phyloP scores from a whole-genome alignment of 2,113 vertebrate genomes.

The Prochilodus magdalenae region DNA sequence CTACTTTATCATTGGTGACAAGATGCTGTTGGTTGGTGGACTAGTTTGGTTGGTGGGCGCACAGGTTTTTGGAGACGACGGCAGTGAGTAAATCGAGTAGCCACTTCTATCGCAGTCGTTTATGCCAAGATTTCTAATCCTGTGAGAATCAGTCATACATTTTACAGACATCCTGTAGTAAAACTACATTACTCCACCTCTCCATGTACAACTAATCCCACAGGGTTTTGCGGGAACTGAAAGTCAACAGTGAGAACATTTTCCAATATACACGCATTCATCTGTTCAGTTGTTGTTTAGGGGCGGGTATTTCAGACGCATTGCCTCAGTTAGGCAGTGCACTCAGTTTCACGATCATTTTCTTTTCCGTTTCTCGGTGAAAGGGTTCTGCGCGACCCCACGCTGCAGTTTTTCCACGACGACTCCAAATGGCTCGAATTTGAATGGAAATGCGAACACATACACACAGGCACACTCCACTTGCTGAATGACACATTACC shows the following conservation, averaged over 20 bases:
- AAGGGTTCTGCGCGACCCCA: background rate
- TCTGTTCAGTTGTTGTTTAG: constrained; percentile 9
- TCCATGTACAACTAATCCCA: no score
- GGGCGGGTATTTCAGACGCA: constrained; percentile 11
- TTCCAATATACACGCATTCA: background rate
- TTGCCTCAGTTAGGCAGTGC: constrained; percentile 17
- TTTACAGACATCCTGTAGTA: no score
- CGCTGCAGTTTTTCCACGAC: constrained; percentile 2
- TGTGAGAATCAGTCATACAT: no score
- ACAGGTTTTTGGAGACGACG: no score
- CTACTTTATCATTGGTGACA: no score
- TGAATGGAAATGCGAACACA: constrained; percentile 18
- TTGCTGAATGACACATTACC: constrained; percentile 61
- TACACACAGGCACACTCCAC: constrained; percentile 55
- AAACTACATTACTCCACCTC: no score
- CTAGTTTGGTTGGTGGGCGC: no score
- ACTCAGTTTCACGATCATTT: constrained; percentile 24
- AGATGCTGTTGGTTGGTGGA: no score
- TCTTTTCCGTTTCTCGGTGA: constrained; percentile 2
- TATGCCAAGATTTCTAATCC: no score
- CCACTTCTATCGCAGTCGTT: no score
- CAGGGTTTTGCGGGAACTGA: background rate
- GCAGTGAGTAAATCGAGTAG: no score
- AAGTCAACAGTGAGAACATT: background rate
- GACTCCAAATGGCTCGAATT: constrained; percentile 4